These are phyloP conservation scores for Anastrepha ludens DNA, from an alignment of 1,140 invertebrate genomes.

Conservation along the genomic window DNA sequence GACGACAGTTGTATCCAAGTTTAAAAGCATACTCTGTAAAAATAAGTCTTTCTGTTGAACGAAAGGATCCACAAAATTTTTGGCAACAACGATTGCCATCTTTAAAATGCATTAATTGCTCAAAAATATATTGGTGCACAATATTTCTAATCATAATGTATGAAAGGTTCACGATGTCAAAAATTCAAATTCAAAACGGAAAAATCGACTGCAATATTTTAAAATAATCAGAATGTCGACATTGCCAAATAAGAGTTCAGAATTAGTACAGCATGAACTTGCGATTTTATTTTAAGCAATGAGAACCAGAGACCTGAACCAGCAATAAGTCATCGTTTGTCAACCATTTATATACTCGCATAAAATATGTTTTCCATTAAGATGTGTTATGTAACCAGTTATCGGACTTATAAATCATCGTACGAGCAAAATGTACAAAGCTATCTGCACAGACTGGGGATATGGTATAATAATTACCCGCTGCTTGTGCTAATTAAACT, in stretches of 20 bases:
- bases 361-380: too few species aligned
- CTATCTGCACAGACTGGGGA: too few species aligned
- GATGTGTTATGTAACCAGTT: too few species aligned
- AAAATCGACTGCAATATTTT: background rate
- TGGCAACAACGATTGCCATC: conserved; percentile 67
- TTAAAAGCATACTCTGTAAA: conserved; percentile 54
- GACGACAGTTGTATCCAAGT: conserved; percentile 60
- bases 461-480: too few species aligned
- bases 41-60: conserved; percentile 57
- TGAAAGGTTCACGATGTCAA: background rate
- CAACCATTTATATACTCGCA: too few species aligned
- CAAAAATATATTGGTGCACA: conserved; percentile 61
- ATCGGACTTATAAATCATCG: too few species aligned
- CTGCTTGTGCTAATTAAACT: too few species aligned
- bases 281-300: too few species aligned
- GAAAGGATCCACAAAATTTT: conserved; percentile 63
- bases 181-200: conserved; percentile 44
- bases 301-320: too few species aligned
- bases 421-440: too few species aligned
- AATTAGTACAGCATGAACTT: too few species aligned
- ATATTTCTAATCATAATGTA: conserved; percentile 63
- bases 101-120: conserved; percentile 66
- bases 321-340: too few species aligned
- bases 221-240: background rate
- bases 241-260: background rate